A percentile compares a stretch with the other conserved stretches of the same genome.
Evolutionary conservation across 2,888 invertebrate species (phyloP).

Genomic region (Cosmia trapezina): DNA sequence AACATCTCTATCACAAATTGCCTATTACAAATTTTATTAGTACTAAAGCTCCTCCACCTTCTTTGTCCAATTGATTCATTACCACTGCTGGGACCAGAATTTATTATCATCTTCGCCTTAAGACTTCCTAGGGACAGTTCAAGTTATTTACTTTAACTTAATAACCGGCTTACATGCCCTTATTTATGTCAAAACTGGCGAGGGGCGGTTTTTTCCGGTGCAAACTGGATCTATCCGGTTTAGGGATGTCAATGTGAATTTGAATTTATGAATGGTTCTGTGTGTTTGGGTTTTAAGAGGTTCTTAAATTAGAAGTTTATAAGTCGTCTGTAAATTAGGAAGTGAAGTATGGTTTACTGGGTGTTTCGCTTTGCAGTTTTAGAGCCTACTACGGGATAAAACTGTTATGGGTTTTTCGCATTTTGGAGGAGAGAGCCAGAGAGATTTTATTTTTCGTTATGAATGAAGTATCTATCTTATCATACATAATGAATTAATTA

Average conservation of each 20-base stretch:
- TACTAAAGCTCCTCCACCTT: constrained; percentile 46
- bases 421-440: neutral
- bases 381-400: neutral
- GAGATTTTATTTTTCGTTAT: neutral
- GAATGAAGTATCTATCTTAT: neutral
- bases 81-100: constrained; percentile 57
- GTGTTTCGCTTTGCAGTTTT: constrained; percentile 2
- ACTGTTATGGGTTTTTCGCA: neutral
- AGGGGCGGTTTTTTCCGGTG: constrained; percentile 66
- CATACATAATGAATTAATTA: neutral
- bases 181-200: constrained; percentile 69
- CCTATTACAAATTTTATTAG: constrained; percentile 55
- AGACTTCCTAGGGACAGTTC: constrained; percentile 65
- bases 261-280: constrained; percentile 64
- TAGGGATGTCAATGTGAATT: constrained; percentile 64
- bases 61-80: constrained; percentile 66
- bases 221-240: constrained; percentile 65
- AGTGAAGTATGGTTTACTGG: constrained; percentile 31
- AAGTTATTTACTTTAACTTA: constrained; percentile 78
- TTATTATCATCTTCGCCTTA: constrained; percentile 64
- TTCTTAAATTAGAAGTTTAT: constrained; percentile 58
- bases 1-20: constrained; percentile 56
- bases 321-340: constrained; percentile 49
- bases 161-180: constrained; percentile 73
- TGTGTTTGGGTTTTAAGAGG: constrained; percentile 47